Evolutionary conservation across 2,113 vertebrate species (phyloP), one percentile per base, ranked within the genome.

Genomic region (Leucoraja erinaceus): DNA sequence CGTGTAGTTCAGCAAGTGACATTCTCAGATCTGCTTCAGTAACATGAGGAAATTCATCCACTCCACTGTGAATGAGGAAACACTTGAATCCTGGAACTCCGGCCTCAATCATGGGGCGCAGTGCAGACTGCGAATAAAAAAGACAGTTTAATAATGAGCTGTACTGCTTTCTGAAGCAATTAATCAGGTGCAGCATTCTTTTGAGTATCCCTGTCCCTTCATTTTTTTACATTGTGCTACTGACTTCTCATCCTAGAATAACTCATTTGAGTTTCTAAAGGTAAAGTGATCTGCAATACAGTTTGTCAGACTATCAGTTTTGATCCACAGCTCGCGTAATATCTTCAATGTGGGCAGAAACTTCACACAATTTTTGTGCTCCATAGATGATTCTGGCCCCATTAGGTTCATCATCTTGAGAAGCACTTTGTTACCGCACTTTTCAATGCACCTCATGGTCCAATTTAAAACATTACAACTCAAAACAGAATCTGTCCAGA

Each of bases 71-170:
- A 93, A 97, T 97, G 88, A 98, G 95, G 94, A 97, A 98, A 88
- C 97, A 98, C 94, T 97, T 97, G 93, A 98, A 98, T 1, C 97
- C 97, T 2, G 95, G 96, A n/a, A 97, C 95, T 25, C 97, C 97
- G 0, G 96, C 97, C 91, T 95, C 93, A 93, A 97, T 94, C 97
- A 97, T 96, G 59, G 97, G 96, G 12, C 79, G 95, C 8, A 98
- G 95, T 61, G 97, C 97, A 54, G 94, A 74, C 97, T 98, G 86
- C 10, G 31, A 93, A 14, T 31, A 93, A 77, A 88, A 93, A 16
- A 93, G 72, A 61, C 7, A 63, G 66, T 38, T 25, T 33, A 54
- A 47, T 18, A 47, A 16, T 1, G 9, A 16, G 28, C 1, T 31
- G 3, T 4, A 63, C 1, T 88, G 83, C 31, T 5, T 59, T 83